A percentile compares a stretch with the other conserved stretches of the same genome.
Conservation (phyloP, 2,888 invertebrate genomes). For the Drosophila mimica region DNA sequence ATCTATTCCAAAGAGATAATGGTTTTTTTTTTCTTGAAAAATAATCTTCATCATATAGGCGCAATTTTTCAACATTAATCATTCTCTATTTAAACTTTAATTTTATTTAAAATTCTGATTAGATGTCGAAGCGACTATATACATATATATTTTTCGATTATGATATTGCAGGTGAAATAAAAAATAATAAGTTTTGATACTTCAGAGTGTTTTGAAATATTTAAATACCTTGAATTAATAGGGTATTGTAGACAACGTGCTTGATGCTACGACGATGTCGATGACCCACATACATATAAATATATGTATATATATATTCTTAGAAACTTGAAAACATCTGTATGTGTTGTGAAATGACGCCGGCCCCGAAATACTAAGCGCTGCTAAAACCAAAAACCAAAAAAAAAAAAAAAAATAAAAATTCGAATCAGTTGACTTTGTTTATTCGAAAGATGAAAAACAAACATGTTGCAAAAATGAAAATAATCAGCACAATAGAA, state of each 20-base stretch:
- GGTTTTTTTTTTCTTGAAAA: not conserved
- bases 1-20: slow-evolving; percentile 16
- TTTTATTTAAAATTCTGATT: not conserved
- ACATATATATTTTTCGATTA: not conserved
- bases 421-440: slow-evolving; percentile 69
- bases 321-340: slow-evolving; percentile 27
- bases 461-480: slow-evolving; percentile 28
- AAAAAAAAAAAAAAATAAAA: not conserved
- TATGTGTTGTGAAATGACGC: slow-evolving; percentile 29
- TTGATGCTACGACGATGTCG: slow-evolving; percentile 39
- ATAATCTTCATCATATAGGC: not conserved
- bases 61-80: not conserved
- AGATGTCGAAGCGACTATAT: not conserved
- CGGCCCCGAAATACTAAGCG: slow-evolving; percentile 20
- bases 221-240: slow-evolving; percentile 1
- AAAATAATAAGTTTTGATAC: not conserved
- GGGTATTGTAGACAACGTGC: slow-evolving; percentile 19
- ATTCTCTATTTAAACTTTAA: not conserved
- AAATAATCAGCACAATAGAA: slow-evolving; percentile 34
- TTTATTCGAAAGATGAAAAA: slow-evolving; percentile 63
- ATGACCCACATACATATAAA: slow-evolving; percentile 64
- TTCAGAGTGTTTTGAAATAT: not conserved
- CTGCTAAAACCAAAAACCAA: slow-evolving; percentile 2
- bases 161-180: not conserved
- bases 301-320: slow-evolving; percentile 34